Base-by-base conservation (phyloP, 2,113 vertebrate genomes). In the Apteryx owenii region DNA sequence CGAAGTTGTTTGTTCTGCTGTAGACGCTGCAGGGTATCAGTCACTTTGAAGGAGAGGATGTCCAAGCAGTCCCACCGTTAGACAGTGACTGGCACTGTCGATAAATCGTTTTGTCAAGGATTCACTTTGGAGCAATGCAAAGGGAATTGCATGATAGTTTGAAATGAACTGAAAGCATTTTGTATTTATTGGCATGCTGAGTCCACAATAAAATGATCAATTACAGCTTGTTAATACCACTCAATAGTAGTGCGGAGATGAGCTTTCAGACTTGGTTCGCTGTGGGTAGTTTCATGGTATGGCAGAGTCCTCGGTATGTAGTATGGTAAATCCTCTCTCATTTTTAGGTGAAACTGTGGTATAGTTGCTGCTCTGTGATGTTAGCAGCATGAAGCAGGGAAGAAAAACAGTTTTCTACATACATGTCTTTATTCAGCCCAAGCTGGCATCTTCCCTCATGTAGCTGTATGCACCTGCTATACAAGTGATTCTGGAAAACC, bases 91-190 rank as follows among this genome's bases (percentile, higher is more conserved):
- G 97, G 88, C 93, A 96, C 93, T 31, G 81, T 6, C 97, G 93
- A 92, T 96, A 95, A 97, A 95, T 94, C 65, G 6, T 71, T 96
- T 81, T 98, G 97, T 96, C 98, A 98, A 94, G 97, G 89, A 42
- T 60, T 93, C 72, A 5, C 93, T 88, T 16, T 1, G 38, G 76
- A 20, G 93, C 93, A 26, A 92, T 0, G 71, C 72, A 12, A 20
- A 69, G 95, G 94, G 85, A 97, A 95, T 53, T 0, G 51, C 72
- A 81, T 5, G 88, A 21, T 53, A 81, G 85, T 56, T 81, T 51
- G 93, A 93, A 95, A 90, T 14, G 44, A 97, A 61, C 92, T 26
- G 91, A 96, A 97, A 97, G 97, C 85, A 12, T 60, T 97, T 89
- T 91, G 97, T 50, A 12, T 68, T 96, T 89, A 97, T 94, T 77